Evolutionary conservation across 2,797 vertebrate genomes (phyloP), one percentile per base, ranked within the genome.

Genomic region (Kryptopterus vitreolus): DNA sequence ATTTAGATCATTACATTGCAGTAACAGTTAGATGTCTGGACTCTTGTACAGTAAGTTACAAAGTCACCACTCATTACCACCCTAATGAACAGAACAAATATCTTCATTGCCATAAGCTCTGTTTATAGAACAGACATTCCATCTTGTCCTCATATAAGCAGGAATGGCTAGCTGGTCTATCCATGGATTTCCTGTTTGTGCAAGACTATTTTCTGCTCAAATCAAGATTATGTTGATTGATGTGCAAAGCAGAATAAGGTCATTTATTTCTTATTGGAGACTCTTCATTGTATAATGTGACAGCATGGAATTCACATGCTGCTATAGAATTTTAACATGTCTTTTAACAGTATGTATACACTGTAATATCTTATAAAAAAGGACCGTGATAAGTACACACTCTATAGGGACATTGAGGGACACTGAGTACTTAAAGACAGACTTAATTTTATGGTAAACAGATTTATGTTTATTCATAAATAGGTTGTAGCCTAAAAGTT

Each of bases 291-390:
- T 50, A 68, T 69, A 50, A 69, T 50, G 15, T 46, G 12, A 13
- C 13, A 68, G 10, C 46, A 50, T 10, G 16, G 50, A 18, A 50
- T 10, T 0, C 3, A 50, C 43, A 50, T 24, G 29, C 7, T 48
- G 3, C 26, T 46, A 68, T 46, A 7, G 22, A 46, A 46, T 46
- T 46, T 24, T n/a, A n/a, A n/a, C n/a, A n/a, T n/a, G n/a, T n/a
- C n/a, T n/a, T n/a, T n/a, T n/a, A n/a, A 13, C 10, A 38, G 3
- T 65, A 65, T n/a, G 20, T 10, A 11, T 35, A 10, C 38, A 43
- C 38, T 43, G 62, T 65, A 65, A 65, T 38, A 10, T 38, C 62
- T 65, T 65, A 65, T n/a, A n/a, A n/a, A n/a, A n/a, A 65, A 65
- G n/a, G 3, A 38, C 3, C 3, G 9, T 33, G 11, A 12, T 63